phyloP scores from a whole-genome alignment of 1,140 invertebrate genomes.

The Cotesia vestalis region DNA sequence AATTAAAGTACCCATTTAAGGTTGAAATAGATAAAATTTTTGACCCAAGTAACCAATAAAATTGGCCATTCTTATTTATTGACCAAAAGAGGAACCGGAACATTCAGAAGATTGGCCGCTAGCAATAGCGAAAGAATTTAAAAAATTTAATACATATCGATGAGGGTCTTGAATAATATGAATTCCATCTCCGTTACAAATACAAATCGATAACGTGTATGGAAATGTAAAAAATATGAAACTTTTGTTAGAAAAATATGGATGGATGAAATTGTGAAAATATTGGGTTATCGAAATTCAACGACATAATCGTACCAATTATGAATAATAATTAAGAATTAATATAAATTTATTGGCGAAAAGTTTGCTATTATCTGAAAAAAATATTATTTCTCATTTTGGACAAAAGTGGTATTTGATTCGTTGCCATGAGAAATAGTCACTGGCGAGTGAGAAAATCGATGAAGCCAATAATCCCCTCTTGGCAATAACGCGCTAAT shows the following conservation, averaged over 20 bases:
- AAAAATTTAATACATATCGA: conserved; percentile 56
- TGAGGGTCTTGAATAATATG: conserved; percentile 43
- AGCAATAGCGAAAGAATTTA: conserved; percentile 53
- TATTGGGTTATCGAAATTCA: too few relatives aligned
- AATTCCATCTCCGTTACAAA: conserved; percentile 44
- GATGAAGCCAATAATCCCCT: conserved; percentile 56
- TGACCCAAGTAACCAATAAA: too few relatives aligned
- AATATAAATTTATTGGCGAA: not conserved
- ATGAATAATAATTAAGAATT: too few relatives aligned
- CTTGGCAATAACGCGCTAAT: conserved; percentile 58
- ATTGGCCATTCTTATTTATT: too few relatives aligned
- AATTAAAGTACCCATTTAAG: too few relatives aligned
- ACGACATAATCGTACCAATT: too few relatives aligned
- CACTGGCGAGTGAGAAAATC: conserved; percentile 45
- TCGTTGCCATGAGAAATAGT: conserved; percentile 48
- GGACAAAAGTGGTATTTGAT: conserved; percentile 42
- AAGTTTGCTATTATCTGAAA: too few relatives aligned
- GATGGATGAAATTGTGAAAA: too few relatives aligned
- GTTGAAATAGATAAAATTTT: too few relatives aligned
- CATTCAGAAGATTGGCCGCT: conserved; percentile 33
- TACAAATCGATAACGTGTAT: conserved; percentile 21
- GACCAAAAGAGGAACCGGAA: too few relatives aligned
- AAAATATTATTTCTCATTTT: not conserved
- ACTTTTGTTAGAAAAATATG: not conserved
- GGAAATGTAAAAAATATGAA: not conserved